Evolutionary conservation across 2,888 invertebrate species (phyloP).

Genomic region (Temnothorax ravouxi): DNA sequence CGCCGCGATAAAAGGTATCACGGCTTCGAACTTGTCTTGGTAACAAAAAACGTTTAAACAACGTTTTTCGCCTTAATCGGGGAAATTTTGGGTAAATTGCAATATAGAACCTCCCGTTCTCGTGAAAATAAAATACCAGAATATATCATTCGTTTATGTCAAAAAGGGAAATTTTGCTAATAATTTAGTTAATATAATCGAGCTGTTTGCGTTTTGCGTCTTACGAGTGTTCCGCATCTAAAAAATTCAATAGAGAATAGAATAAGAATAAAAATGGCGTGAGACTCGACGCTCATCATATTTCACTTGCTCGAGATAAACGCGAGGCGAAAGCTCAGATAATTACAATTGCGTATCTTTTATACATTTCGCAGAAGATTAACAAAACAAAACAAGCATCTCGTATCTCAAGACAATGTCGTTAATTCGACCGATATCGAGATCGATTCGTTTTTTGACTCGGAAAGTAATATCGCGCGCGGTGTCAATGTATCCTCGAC

Average conservation of each 20-base stretch:
- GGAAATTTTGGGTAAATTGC: not conserved
- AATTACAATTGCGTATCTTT: too few relatives aligned
- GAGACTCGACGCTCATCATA: too few relatives aligned
- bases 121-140: not conserved
- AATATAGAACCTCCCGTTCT: not conserved
- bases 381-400: too few relatives aligned
- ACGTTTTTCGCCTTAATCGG: not conserved
- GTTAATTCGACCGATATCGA: not conserved
- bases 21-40: not conserved
- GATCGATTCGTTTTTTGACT: not conserved
- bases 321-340: too few relatives aligned
- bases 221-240: too few relatives aligned
- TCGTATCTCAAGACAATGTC: too few relatives aligned
- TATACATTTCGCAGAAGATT: too few relatives aligned
- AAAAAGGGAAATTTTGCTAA: not conserved
- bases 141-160: not conserved
- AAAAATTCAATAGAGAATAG: too few relatives aligned
- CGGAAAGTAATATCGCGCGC: not conserved
- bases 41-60: not conserved
- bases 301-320: too few relatives aligned
- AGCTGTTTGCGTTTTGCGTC: too few relatives aligned
- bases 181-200: not conserved
- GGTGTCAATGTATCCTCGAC: not conserved
- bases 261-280: too few relatives aligned
- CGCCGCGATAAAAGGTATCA: not conserved